Percentiles rank a stretch among this genome's conserved stretches.
Conservation (phyloP, 2,888 invertebrate species). For the Orthosia cruda region DNA sequence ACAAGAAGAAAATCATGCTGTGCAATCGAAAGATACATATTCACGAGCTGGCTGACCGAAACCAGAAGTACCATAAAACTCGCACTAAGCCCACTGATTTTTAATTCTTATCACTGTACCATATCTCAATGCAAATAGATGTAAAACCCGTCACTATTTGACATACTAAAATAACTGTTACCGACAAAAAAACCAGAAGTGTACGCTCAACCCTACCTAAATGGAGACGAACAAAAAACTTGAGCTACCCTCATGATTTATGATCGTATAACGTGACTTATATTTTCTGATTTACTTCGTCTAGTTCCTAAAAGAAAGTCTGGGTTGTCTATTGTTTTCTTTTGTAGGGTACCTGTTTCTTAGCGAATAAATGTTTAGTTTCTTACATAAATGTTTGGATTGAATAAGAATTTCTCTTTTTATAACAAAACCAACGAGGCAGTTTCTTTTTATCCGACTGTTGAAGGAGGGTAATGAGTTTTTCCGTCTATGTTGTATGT, state of each 20-base stretch:
- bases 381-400: not conserved
- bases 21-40: too few relatives aligned
- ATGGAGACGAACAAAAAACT: slow-evolving; percentile 52
- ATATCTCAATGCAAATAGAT: not conserved
- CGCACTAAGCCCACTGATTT: too few relatives aligned
- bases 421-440: too few relatives aligned
- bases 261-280: slow-evolving; percentile 70
- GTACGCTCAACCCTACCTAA: slow-evolving; percentile 53
- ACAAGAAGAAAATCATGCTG: too few relatives aligned
- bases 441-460: too few relatives aligned
- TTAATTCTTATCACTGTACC: not conserved
- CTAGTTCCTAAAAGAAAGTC: slow-evolving; percentile 44
- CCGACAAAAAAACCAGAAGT: slow-evolving; percentile 16
- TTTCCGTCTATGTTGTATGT: too few relatives aligned
- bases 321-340: slow-evolving; percentile 44
- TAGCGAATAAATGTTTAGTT: slow-evolving; percentile 1
- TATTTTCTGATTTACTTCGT: slow-evolving; percentile 65
- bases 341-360: not conserved
- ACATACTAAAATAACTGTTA: not conserved
- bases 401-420: not conserved
- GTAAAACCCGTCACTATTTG: not conserved
- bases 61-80: too few relatives aligned
- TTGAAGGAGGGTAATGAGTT: too few relatives aligned
- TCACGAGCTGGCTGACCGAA: too few relatives aligned
- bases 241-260: slow-evolving; percentile 69